These are phyloP conservation scores for Cylloceria caligata DNA, from an alignment of 2,888 invertebrate genomes.

Conservation along the genomic window DNA sequence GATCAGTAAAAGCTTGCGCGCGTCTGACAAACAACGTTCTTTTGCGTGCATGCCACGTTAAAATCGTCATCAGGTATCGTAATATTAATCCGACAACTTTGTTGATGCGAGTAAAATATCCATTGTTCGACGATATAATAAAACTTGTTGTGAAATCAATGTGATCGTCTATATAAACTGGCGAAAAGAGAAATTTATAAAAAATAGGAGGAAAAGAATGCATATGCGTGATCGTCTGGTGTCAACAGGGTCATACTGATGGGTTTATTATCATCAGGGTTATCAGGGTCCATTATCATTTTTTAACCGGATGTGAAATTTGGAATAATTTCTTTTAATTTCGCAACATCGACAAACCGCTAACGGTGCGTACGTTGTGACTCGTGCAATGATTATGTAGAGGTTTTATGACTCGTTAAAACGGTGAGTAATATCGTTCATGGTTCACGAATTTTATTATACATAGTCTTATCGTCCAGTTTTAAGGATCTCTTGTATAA, in stretches of 20 bases:
- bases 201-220: neutral
- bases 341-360: neutral
- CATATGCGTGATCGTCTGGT: neutral
- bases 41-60: neutral
- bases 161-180: neutral
- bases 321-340: constrained; percentile 30
- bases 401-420: constrained; percentile 32
- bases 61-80: neutral
- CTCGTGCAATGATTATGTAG: constrained; percentile 6
- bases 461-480: too few species aligned
- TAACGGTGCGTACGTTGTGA: neutral
- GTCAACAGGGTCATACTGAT: constrained; percentile 13
- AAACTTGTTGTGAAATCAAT: neutral
- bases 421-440: constrained; percentile 29
- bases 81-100: neutral
- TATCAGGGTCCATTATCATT: too few species aligned
- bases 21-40: constrained; percentile 35
- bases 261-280: too few species aligned
- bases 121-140: neutral
- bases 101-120: neutral
- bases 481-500: too few species aligned
- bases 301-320: constrained; percentile 5
- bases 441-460: too few species aligned
- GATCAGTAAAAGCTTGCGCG: constrained; percentile 57
- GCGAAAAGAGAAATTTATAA: neutral